These are phyloP conservation scores for Scaptomyza reducta DNA, from an alignment of 2,888 invertebrate species.

Conservation along the genomic window DNA sequence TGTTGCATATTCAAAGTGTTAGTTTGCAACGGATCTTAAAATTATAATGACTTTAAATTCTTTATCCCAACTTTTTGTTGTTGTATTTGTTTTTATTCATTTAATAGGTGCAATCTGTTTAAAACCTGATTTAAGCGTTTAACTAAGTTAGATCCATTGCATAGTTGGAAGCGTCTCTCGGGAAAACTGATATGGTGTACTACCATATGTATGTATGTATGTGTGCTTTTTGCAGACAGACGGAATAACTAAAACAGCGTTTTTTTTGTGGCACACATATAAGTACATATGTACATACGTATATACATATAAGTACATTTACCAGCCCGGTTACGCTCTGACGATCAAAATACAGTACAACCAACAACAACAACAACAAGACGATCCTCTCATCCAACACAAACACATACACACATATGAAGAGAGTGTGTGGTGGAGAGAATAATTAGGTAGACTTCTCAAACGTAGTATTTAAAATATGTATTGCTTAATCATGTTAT, in stretches of 20 bases:
- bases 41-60: too few species aligned
- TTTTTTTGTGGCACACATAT: conserved; percentile 65
- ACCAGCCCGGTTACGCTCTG: conserved; percentile 73
- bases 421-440: conserved; percentile 1
- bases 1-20: not conserved
- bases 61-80: too few species aligned
- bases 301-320: conserved; percentile 16
- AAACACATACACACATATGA: not conserved
- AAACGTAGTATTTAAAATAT: conserved; percentile 43
- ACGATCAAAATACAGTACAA: conserved; percentile 66
- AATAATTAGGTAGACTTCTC: conserved; percentile 33
- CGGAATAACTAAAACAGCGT: conserved; percentile 38
- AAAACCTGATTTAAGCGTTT: conserved; percentile 11
- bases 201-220: not conserved
- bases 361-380: conserved; percentile 4
- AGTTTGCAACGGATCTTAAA: too few species aligned
- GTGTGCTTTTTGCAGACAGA: conserved; percentile 58
- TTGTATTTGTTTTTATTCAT: too few species aligned
- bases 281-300: not conserved
- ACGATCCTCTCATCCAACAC: conserved; percentile 3
- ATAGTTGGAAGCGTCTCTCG: conserved; percentile 34
- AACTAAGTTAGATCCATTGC: conserved; percentile 9
- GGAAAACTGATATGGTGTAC: conserved; percentile 7
- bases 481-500: conserved; percentile 53
- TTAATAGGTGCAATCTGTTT: not conserved